Evolutionary conservation across 2,888 invertebrate species (phyloP).

Genomic region (Phyllotreta cruciferae): DNA sequence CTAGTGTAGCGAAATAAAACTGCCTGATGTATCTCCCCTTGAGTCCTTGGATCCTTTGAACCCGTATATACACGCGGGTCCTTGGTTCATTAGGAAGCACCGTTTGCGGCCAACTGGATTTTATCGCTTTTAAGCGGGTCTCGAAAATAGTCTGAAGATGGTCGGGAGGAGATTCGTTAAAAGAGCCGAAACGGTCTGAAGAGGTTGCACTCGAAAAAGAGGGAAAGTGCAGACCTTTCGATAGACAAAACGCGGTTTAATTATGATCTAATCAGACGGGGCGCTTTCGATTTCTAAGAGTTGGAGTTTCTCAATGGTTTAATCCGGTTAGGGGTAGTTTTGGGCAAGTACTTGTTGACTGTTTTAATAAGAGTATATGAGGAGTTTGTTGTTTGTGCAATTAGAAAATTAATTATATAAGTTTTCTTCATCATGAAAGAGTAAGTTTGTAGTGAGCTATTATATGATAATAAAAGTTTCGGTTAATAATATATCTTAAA

Average conservation of each 20-base stretch:
- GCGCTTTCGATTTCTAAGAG: neutral
- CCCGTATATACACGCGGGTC: neutral
- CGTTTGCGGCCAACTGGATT: too few species aligned
- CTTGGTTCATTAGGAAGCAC: conserved; percentile 4
- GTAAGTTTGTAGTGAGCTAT: too few species aligned
- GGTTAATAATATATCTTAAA: too few species aligned
- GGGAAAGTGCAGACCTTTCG: conserved; percentile 16
- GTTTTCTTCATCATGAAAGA: too few species aligned
- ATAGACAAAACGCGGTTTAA: conserved; percentile 14
- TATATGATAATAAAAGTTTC: too few species aligned
- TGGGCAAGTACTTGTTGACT: too few species aligned
- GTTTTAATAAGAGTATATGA: too few species aligned
- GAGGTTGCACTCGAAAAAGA: conserved; percentile 8
- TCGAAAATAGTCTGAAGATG: conserved; percentile 14
- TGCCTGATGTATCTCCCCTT: too few species aligned
- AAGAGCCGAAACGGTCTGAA: conserved; percentile 9
- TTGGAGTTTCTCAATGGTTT: conserved; percentile 2
- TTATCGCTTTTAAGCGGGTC: neutral
- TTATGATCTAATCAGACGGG: conserved; percentile 11
- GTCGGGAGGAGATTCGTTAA: conserved; percentile 12
- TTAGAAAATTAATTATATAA: too few species aligned
- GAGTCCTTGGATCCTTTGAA: too few species aligned
- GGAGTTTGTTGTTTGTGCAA: too few species aligned
- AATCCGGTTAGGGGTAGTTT: neutral
- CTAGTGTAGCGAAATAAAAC: too few species aligned